Conservation (phyloP, 2,113 vertebrate species). For the Lamprologus callipterus region DNA sequence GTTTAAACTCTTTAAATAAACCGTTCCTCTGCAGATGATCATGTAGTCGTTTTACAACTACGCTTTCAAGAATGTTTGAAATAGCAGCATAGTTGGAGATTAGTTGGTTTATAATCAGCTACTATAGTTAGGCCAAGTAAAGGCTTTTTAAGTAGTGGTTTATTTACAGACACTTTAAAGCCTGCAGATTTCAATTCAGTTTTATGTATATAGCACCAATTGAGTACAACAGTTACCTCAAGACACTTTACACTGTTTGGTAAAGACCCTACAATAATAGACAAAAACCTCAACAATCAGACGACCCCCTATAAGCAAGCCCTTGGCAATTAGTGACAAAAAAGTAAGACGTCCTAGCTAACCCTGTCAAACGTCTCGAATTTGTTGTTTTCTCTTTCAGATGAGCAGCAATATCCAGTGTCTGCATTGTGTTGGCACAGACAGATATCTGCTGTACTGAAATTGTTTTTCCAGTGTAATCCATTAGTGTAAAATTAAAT, state of each 20-base stretch:
- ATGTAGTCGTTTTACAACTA: not conserved
- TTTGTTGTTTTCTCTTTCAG: not conserved
- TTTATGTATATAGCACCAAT: not conserved
- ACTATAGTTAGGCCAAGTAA: not conserved
- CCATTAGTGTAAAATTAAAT: not conserved
- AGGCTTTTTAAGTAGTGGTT: not conserved
- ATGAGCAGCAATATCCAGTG: not conserved
- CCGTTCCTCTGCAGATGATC: not conserved
- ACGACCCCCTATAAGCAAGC: not conserved
- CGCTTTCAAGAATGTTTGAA: not conserved
- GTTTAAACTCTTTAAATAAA: not conserved
- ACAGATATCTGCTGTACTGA: not conserved
- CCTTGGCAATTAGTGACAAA: not conserved
- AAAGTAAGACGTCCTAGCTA: not conserved
- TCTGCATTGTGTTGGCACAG: not conserved
- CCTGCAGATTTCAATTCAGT: not conserved
- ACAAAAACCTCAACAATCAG: not conserved
- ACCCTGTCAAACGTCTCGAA: not conserved
- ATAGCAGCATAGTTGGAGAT: not conserved
- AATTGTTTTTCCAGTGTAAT: not conserved
- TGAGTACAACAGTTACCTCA: not conserved
- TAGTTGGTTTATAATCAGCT: not conserved
- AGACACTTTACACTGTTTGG: not conserved
- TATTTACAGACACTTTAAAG: not conserved
- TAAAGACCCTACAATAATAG: not conserved